phyloP scores from a whole-genome alignment of 2,113 vertebrate genomes.

The Phocoena sinus region DNA sequence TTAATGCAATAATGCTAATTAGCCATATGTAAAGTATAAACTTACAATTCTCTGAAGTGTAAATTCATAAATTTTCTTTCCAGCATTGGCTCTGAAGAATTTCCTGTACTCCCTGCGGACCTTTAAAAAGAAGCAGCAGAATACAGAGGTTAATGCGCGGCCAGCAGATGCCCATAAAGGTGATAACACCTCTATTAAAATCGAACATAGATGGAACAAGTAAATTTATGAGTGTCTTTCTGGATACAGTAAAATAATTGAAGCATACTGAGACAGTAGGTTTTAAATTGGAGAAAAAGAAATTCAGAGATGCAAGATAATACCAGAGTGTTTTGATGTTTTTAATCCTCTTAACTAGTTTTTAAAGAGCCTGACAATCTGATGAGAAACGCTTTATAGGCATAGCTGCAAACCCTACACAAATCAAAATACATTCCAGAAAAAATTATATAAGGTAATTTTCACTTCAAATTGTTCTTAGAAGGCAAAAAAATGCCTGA shows the following conservation, averaged over 20 bases:
- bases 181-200: not conserved
- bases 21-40: not conserved
- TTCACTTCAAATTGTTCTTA: not conserved
- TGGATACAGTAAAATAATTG: not conserved
- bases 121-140: slow-evolving; percentile 78
- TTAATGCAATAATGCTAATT: not conserved
- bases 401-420: not conserved
- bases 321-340: not conserved
- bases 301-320: not conserved
- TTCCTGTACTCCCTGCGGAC: slow-evolving; percentile 97
- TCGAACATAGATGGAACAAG: not conserved
- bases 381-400: not conserved
- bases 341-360: not conserved
- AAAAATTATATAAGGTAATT: not conserved
- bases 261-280: not conserved
- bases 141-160: not conserved
- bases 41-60: slow-evolving; percentile 97
- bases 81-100: slow-evolving; percentile 97
- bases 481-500: not conserved
- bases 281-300: not conserved
- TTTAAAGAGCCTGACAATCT: not conserved
- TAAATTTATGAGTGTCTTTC: not conserved
- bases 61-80: slow-evolving; percentile 97
- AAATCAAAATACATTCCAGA: not conserved
- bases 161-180: not conserved